Conservation (phyloP, 2,888 invertebrate species). For the Tetramorium bicarinatum region DNA sequence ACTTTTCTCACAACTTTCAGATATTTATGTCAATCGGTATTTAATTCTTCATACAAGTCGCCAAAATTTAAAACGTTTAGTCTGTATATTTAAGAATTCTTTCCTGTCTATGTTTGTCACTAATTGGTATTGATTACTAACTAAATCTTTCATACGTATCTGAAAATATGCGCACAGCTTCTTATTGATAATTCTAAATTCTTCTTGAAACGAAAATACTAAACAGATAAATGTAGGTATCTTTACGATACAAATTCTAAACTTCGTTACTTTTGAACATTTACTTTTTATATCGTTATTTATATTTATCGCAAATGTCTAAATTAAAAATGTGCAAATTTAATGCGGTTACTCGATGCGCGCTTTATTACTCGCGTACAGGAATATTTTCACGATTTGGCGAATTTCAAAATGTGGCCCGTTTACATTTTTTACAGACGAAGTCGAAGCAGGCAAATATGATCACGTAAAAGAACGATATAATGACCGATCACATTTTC, state of each 20-base stretch:
- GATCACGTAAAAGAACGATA: neutral
- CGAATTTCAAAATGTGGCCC: constrained; percentile 12
- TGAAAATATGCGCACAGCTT: neutral
- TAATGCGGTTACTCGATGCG: neutral
- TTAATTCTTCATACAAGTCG: neutral
- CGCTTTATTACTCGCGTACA: neutral
- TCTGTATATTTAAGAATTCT: neutral
- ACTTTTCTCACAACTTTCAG: neutral
- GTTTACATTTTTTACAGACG: neutral
- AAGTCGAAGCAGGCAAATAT: neutral
- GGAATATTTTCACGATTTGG: constrained; percentile 9
- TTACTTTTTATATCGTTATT: neutral
- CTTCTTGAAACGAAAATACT: neutral
- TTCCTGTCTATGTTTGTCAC: neutral
- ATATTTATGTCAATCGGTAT: neutral
- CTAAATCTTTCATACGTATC: neutral
- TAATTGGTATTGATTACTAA: neutral
- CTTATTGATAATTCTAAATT: neutral
- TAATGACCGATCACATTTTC: constrained; percentile 10
- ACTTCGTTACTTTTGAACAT: too few relatives aligned
- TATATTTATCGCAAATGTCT: neutral
- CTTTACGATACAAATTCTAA: neutral
- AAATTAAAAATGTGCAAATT: neutral
- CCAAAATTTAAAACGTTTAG: neutral
- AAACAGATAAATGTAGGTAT: neutral